Conservation (phyloP, 1,140 invertebrate genomes). For the Nasonia giraulti region DNA sequence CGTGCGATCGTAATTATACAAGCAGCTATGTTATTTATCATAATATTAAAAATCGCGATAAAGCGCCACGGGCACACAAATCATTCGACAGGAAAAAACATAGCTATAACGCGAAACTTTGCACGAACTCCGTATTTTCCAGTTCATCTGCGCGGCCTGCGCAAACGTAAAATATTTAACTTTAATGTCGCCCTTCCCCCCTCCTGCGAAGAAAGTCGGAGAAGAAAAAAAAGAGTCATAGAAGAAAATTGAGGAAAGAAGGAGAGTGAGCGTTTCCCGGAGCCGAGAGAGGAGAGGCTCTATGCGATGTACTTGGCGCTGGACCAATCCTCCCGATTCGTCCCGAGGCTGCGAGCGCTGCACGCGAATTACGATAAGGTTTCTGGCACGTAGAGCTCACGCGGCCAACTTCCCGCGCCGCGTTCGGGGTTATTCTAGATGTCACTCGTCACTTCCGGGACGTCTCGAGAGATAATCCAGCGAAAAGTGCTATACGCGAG, state of each 20-base stretch:
- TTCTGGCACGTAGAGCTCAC: conserved; percentile 60
- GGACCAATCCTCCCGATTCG: conserved; percentile 63
- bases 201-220: not conserved
- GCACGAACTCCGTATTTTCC: not conserved
- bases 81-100: not conserved
- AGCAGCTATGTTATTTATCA: not conserved
- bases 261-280: conserved; percentile 34
- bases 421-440: conserved; percentile 62
- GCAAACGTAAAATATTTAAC: conserved; percentile 43
- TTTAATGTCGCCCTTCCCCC: not conserved
- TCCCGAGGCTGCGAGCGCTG: conserved; percentile 52
- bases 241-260: conserved; percentile 48
- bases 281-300: not conserved
- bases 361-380: conserved; percentile 67
- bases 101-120: not conserved
- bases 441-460: conserved; percentile 64
- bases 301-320: conserved; percentile 64
- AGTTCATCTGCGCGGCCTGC: conserved; percentile 13
- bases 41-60: not conserved
- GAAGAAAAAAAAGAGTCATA: conserved; percentile 4
- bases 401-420: conserved; percentile 59
- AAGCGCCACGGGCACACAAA: not conserved
- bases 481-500: not conserved
- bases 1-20: too few relatives aligned
- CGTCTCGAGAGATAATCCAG: conserved; percentile 13